These are phyloP conservation scores for Muscicapa adusta DNA, from an alignment of 2,113 vertebrate genomes.

Conservation along the genomic window DNA sequence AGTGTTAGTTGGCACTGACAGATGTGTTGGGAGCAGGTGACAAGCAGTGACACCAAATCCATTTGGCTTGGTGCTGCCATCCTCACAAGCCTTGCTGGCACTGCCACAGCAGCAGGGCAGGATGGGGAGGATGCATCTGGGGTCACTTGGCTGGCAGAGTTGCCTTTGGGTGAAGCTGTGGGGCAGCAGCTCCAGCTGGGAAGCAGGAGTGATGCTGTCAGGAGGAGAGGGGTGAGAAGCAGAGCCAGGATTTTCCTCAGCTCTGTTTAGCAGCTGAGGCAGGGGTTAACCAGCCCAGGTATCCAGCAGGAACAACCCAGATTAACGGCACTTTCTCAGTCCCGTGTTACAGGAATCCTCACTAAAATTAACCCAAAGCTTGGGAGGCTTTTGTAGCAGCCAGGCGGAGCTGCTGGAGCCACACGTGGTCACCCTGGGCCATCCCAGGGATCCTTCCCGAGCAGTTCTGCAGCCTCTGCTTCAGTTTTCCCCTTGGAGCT, in stretches of 20 bases:
- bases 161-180: not conserved
- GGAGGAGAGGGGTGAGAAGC: not conserved
- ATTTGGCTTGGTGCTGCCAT: not conserved
- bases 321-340: not conserved
- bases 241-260: not conserved
- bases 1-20: not conserved
- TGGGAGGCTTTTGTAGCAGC: not conserved
- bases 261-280: not conserved
- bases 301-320: not conserved
- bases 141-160: not conserved
- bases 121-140: not conserved
- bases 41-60: not conserved
- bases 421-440: not conserved
- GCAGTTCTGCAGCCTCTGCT: not conserved
- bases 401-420: rapidly evolving
- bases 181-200: not conserved
- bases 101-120: rapidly evolving
- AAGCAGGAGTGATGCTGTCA: not conserved
- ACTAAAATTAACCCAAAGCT: not conserved
- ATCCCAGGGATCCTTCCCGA: rapidly evolving
- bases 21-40: not conserved
- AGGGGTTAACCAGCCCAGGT: not conserved
- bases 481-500: not conserved
- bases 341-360: not conserved
- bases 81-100: not conserved